Evolutionary conservation across 2,113 vertebrate genomes (phyloP).

Genomic region (Ctenodactylus gundi): DNA sequence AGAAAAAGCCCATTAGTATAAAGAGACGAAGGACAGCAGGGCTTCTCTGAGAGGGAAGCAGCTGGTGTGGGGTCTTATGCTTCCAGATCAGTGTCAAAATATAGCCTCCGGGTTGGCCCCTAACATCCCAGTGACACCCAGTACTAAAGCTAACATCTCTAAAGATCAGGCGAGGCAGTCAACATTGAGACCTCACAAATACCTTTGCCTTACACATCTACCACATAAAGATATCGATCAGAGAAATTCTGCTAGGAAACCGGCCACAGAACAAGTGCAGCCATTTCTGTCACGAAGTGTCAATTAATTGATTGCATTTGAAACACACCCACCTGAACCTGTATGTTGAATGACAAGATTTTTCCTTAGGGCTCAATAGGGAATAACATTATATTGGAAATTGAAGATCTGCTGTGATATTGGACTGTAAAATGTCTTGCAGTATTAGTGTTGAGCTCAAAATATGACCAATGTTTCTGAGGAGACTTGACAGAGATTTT

Average conservation of each 20-base stretch:
- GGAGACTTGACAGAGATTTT: slow-evolving; percentile 18
- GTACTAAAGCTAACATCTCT: not conserved
- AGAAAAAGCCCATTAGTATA: not conserved
- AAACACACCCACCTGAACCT: not conserved
- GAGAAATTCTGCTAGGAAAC: not conserved
- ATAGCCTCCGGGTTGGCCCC: not conserved
- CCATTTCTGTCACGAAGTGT: not conserved
- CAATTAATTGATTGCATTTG: slow-evolving; percentile 64
- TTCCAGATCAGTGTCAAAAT: not conserved
- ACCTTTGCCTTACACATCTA: not conserved
- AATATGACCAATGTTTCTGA: slow-evolving; percentile 7
- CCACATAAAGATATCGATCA: not conserved
- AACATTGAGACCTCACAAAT: not conserved
- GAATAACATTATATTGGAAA: slow-evolving; percentile 27
- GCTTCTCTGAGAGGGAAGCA: not conserved
- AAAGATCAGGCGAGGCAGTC: not conserved
- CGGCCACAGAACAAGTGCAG: not conserved
- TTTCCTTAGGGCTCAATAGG: slow-evolving; percentile 57
- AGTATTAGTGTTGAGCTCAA: slow-evolving; percentile 23
- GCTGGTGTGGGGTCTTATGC: not conserved
- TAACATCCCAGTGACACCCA: not conserved
- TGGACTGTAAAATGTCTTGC: slow-evolving; percentile 5
- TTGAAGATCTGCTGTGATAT: slow-evolving; percentile 25
- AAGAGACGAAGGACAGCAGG: slow-evolving; percentile 35
- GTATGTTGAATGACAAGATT: not conserved